These are phyloP conservation scores for Epirrhoe alternata DNA, from an alignment of 2,888 invertebrate species.

Conservation along the genomic window DNA sequence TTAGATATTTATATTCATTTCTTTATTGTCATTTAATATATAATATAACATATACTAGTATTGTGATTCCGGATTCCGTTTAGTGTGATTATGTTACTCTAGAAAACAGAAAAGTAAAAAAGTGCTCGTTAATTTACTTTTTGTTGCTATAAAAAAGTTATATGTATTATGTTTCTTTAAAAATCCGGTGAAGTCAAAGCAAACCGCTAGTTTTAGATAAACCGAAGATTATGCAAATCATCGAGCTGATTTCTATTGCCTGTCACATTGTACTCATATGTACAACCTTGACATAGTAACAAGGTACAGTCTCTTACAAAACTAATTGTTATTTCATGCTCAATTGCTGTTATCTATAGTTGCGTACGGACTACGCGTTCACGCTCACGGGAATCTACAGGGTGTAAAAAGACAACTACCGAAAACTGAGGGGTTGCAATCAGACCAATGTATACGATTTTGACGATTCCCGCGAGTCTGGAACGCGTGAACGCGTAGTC, in stretches of 20 bases:
- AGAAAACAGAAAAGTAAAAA: background rate
- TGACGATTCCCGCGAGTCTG: too few species aligned
- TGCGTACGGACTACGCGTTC: too few species aligned
- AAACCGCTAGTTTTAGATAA: slow-evolving; percentile 13
- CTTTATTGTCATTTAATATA: background rate
- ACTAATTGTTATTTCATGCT: background rate
- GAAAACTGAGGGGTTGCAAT: too few species aligned
- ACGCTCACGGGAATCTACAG: too few species aligned
- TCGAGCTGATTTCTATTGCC: slow-evolving; percentile 50
- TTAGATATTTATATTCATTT: background rate
- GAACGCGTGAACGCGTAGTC: too few species aligned
- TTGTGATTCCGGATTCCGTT: background rate
- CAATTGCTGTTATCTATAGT: too few species aligned
- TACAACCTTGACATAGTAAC: slow-evolving; percentile 60
- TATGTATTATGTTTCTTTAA: too few species aligned
- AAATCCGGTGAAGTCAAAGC: background rate
- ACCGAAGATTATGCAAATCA: slow-evolving; percentile 63
- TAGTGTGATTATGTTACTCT: background rate
- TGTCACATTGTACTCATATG: slow-evolving; percentile 45
- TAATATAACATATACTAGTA: background rate
- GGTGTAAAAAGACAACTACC: too few species aligned
- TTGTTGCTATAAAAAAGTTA: too few species aligned
- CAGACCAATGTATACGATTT: too few species aligned
- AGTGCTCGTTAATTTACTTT: too few species aligned
- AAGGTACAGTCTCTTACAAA: slow-evolving; percentile 1